A percentile compares a stretch with the other conserved stretches of the same genome.
phyloP scores from a whole-genome alignment of 2,888 invertebrate species.

The Lithodes maja region DNA sequence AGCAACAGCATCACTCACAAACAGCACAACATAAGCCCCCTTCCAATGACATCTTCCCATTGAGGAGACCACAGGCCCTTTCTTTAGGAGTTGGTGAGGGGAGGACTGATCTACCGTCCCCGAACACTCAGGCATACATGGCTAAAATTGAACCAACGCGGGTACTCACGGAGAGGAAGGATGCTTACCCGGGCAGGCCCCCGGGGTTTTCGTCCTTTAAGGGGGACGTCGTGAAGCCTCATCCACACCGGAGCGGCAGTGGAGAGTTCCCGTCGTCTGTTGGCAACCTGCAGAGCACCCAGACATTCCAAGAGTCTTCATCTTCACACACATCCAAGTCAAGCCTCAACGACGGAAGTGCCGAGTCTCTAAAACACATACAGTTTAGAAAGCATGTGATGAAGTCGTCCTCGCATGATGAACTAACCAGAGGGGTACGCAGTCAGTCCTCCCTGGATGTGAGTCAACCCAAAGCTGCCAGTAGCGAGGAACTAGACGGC shows the following conservation, averaged over 20 bases:
- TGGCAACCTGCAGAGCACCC: not conserved
- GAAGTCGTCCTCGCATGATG: slow-evolving; percentile 62
- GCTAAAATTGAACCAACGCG: slow-evolving; percentile 35
- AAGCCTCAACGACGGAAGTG: slow-evolving; percentile 63
- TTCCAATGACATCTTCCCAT: not conserved
- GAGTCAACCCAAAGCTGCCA: slow-evolving; percentile 59
- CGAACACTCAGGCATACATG: slow-evolving; percentile 37
- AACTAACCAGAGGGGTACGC: slow-evolving; percentile 38
- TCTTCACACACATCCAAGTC: slow-evolving; percentile 62
- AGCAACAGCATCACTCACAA: not conserved
- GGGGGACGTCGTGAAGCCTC: slow-evolving; percentile 24
- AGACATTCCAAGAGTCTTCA: slow-evolving; percentile 26
- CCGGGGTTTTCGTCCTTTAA: slow-evolving; percentile 37
- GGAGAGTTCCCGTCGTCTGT: not conserved
- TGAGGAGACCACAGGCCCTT: slow-evolving; percentile 20
- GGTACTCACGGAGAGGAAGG: slow-evolving; percentile 31
- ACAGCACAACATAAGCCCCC: not conserved
- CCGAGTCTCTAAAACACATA: slow-evolving; percentile 55
- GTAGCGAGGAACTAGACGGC: slow-evolving; percentile 66
- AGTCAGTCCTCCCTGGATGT: slow-evolving; percentile 44
- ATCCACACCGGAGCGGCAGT: slow-evolving; percentile 22
- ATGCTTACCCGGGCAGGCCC: slow-evolving; percentile 19
- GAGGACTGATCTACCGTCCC: not conserved
- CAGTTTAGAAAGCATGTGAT: slow-evolving; percentile 35
- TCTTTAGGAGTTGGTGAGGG: not conserved